Base-by-base conservation (phyloP, 1,140 invertebrate species). In the Archivesica marissinica region DNA sequence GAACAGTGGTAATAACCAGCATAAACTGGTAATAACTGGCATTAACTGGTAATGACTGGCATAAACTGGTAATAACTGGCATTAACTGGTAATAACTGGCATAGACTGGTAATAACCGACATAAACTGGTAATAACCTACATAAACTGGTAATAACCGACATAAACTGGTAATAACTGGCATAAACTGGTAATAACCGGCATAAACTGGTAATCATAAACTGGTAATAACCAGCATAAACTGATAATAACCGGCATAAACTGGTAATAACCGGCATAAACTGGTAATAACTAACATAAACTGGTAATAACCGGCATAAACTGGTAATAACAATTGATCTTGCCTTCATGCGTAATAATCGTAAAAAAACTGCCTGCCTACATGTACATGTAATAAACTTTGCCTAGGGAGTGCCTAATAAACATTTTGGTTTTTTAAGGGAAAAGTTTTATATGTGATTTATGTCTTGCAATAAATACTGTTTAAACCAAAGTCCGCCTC, bases 111-210 rank as follows among this genome's bases (percentile, higher is more conserved):
- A 25, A 52, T 64, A 25, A 68, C 41, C 44, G 30, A 33, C 33
- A 68, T 80, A 41, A 64, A 25, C 6, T 79, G 25, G n/a, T 39
- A 72, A 52, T n/a, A 33, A 50, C 35, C 11, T 11, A 47, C 39
- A 83, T 30, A 54, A 41, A 17, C 0, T 13, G 30, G 9, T 39
- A 33, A 15, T 1, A 33, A 33, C n/a, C n/a, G n/a, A n/a, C n/a
- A n/a, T n/a, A n/a, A n/a, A n/a, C n/a, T n/a, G n/a, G n/a, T n/a
- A n/a, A n/a, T n/a, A n/a, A n/a, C n/a, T n/a, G n/a, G n/a, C n/a
- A n/a, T n/a, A n/a, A n/a, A n/a, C n/a, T n/a, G n/a, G n/a, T n/a
- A n/a, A n/a, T n/a, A n/a, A n/a, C n/a, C n/a, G n/a, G n/a, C n/a
- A n/a, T n/a, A n/a, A n/a, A n/a, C n/a, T n/a, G n/a, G n/a, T n/a